A percentile compares a stretch with the other conserved stretches of the same genome.
Conservation (phyloP, 1,140 invertebrate genomes). For the Tetragnatha versicolor region DNA sequence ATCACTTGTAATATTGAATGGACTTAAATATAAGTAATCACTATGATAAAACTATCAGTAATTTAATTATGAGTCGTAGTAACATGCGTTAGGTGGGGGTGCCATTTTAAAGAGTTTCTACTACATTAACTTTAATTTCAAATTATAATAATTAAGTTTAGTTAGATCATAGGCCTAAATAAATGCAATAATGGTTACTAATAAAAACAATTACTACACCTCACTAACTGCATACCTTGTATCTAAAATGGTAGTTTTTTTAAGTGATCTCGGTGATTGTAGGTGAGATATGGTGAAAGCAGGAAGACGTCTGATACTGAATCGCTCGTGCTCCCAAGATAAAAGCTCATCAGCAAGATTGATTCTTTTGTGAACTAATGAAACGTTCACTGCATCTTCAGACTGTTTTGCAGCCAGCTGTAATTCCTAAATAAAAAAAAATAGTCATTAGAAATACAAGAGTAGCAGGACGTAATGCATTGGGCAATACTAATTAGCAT, state of each 20-base stretch:
- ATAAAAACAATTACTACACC: too few relatives aligned
- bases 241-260: constrained; percentile 65
- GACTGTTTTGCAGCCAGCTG: constrained; percentile 67
- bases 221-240: constrained; percentile 63
- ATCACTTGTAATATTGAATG: too few relatives aligned
- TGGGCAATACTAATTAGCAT: neutral
- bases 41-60: too few relatives aligned
- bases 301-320: constrained; percentile 74
- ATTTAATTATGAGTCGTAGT: too few relatives aligned
- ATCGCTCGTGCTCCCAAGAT: constrained; percentile 86
- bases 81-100: too few relatives aligned
- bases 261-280: constrained; percentile 65
- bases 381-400: constrained; percentile 70
- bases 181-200: too few relatives aligned
- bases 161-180: too few relatives aligned
- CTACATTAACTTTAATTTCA: too few relatives aligned
- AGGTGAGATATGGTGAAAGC: constrained; percentile 90
- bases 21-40: too few relatives aligned
- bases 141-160: too few relatives aligned
- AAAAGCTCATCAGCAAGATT: constrained; percentile 92
- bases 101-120: too few relatives aligned
- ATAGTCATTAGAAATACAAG: neutral
- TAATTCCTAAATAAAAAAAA: constrained; percentile 62
- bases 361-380: constrained; percentile 94
- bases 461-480: neutral